A percentile compares a stretch with the other conserved stretches of the same genome.
Evolutionary conservation across 2,888 invertebrate species (phyloP).

Genomic region (Julus scandinavius): DNA sequence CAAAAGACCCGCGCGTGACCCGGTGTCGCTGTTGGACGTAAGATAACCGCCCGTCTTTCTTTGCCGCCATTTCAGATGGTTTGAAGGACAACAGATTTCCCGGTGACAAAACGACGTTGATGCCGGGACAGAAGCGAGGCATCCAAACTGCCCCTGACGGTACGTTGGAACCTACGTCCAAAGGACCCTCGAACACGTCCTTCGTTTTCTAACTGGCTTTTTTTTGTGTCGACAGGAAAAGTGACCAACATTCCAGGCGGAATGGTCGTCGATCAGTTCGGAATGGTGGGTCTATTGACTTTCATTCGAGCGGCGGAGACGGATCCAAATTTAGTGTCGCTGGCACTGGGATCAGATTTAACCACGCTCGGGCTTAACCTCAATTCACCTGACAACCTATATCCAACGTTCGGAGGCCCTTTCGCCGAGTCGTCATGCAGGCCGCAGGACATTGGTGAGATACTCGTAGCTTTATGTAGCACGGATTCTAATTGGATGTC

Average conservation of each 20-base stretch:
- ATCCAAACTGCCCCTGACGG: slow-evolving; percentile 97
- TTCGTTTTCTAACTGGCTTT: not conserved
- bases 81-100: slow-evolving; percentile 63
- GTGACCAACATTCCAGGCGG: slow-evolving; percentile 98
- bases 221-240: slow-evolving; percentile 74
- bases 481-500: no score
- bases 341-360: slow-evolving; percentile 97
- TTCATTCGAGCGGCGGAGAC: slow-evolving; percentile 98
- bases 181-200: no score
- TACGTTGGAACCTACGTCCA: slow-evolving; percentile 62
- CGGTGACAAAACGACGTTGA: slow-evolving; percentile 62
- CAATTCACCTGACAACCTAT: slow-evolving; percentile 97
- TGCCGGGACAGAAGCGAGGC: slow-evolving; percentile 72
- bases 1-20: no score
- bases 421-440: slow-evolving; percentile 98
- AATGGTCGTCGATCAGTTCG: slow-evolving; percentile 99
- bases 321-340: slow-evolving; percentile 93
- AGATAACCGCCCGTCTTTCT: not conserved
- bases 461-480: no score
- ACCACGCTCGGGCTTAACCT: slow-evolving; percentile 98
- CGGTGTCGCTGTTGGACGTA: no score
- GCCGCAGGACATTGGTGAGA: slow-evolving; percentile 87
- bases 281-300: slow-evolving; percentile 97
- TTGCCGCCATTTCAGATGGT: slow-evolving; percentile 49
- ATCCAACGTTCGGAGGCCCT: slow-evolving; percentile 98